Conservation (phyloP, 2,888 invertebrate genomes). For the Griposia aprilina region DNA sequence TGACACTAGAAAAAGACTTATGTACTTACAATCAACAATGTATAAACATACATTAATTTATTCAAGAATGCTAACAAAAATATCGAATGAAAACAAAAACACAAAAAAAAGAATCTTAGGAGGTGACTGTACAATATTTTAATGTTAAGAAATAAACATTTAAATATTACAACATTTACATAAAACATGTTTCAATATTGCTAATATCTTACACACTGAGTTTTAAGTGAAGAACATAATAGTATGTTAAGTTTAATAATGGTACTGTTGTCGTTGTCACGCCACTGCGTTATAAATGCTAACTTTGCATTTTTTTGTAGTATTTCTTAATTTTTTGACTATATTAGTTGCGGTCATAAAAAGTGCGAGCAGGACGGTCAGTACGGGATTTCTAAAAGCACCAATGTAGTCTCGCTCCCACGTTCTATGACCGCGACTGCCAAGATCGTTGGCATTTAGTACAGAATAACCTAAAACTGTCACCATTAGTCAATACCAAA, state of each 20-base stretch:
- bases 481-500: background rate
- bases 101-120: background rate
- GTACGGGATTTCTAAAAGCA: background rate
- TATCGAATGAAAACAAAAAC: slow-evolving; percentile 14
- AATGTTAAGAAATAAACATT: slow-evolving; percentile 6
- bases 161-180: background rate
- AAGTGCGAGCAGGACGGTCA: background rate
- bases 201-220: slow-evolving; percentile 6
- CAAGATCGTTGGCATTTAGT: no score
- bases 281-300: background rate
- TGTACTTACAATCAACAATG: background rate
- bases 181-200: slow-evolving; percentile 5
- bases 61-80: background rate
- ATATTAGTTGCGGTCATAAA: background rate
- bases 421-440: background rate
- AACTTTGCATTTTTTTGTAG: background rate
- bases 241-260: background rate
- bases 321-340: background rate
- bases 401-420: background rate
- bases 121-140: background rate
- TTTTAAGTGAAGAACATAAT: background rate
- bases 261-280: background rate
- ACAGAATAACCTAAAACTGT: no score
- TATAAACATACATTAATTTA: background rate
- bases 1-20: slow-evolving; percentile 1